Percentiles rank a stretch among this genome's conserved stretches.
Evolutionary conservation across 2,113 vertebrate species (phyloP).

Genomic region (Pithys albifrons): DNA sequence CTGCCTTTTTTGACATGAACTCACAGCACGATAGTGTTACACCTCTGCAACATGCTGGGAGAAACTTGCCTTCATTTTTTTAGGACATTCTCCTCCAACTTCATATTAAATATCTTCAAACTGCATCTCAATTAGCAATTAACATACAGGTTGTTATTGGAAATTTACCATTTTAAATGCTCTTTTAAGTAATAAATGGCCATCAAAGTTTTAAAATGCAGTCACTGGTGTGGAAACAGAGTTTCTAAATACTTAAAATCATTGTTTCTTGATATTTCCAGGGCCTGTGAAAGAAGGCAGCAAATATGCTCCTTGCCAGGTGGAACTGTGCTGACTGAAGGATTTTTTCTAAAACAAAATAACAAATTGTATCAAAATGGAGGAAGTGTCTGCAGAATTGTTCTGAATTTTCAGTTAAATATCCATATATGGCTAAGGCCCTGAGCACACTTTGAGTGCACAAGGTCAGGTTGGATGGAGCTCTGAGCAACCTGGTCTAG

Average conservation of each 20-base stretch:
- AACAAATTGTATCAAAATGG: background rate
- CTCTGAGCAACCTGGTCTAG: background rate
- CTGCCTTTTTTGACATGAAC: background rate
- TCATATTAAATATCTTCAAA: background rate
- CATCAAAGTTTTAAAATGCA: background rate
- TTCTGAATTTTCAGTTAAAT: background rate
- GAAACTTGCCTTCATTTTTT: background rate
- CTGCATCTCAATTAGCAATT: background rate
- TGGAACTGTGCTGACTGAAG: background rate
- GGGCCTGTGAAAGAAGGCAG: background rate
- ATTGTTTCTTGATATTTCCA: background rate
- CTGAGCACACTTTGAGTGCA: background rate
- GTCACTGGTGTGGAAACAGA: background rate
- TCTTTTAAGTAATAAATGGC: background rate
- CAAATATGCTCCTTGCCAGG: background rate
- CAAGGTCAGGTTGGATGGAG: background rate
- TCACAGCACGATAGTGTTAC: background rate
- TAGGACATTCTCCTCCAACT: background rate
- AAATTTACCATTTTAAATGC: background rate
- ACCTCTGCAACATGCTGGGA: background rate
- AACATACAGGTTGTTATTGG: background rate
- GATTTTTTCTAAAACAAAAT: background rate
- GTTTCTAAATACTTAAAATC: background rate
- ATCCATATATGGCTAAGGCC: background rate
- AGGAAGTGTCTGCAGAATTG: background rate